Conservation (phyloP, 2,888 invertebrate genomes). For the Pheosia tremula region DNA sequence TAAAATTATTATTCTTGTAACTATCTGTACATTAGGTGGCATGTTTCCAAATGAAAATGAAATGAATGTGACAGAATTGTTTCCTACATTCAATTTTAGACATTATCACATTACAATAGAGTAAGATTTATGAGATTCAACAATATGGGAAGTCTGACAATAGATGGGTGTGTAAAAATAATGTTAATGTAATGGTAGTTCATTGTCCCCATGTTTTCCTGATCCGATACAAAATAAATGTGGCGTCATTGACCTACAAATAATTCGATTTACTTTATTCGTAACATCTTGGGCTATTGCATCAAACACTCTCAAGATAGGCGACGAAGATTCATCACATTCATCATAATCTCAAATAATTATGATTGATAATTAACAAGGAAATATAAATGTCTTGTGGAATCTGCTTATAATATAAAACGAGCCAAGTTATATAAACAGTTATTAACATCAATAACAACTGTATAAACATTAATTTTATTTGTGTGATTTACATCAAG, state of each 20-base stretch:
- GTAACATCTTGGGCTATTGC: not conserved
- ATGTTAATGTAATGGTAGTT: slow-evolving; percentile 28
- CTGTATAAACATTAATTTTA: not conserved
- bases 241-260: slow-evolving; percentile 33
- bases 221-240: slow-evolving; percentile 24
- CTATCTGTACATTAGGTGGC: slow-evolving; percentile 40
- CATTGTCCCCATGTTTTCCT: slow-evolving; percentile 41
- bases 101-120: slow-evolving; percentile 20
- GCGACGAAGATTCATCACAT: not conserved
- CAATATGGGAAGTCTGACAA: slow-evolving; percentile 18
- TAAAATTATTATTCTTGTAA: slow-evolving; percentile 32
- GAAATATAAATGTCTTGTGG: not conserved
- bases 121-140: slow-evolving; percentile 8
- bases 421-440: not conserved
- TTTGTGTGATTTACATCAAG: not conserved
- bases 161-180: slow-evolving; percentile 28
- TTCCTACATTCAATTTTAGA: slow-evolving; percentile 21
- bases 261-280: slow-evolving; percentile 18
- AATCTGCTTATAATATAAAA: not conserved
- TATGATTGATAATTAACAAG: not conserved
- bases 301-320: not conserved
- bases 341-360: not conserved
- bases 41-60: slow-evolving; percentile 42
- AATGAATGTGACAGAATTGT: slow-evolving; percentile 18
- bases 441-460: not conserved